Percentiles rank a stretch among this genome's conserved stretches.
Conservation (phyloP, 2,797 vertebrate genomes). For the Cynopterus sphinx region DNA sequence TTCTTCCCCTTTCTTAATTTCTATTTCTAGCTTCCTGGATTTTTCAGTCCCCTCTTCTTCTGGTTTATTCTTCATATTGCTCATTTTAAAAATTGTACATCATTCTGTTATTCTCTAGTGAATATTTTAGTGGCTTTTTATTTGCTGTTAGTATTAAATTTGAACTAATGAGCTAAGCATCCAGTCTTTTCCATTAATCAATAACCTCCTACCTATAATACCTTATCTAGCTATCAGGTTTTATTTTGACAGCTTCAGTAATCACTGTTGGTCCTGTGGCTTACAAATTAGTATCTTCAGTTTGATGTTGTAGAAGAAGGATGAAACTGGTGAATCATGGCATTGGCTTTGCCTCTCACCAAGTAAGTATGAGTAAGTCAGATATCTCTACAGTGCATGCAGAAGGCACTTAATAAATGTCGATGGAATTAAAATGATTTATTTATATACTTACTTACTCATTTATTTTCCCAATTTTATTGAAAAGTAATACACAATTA, state of each 20-base stretch:
- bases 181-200: neutral
- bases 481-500: too few relatives aligned
- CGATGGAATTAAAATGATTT: neutral
- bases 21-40: neutral
- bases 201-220: neutral
- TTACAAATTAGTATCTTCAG: neutral
- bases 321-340: neutral
- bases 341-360: neutral
- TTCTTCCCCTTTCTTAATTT: neutral
- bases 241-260: neutral
- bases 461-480: too few relatives aligned
- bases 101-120: neutral
- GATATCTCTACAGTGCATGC: neutral
- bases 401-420: neutral
- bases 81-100: neutral
- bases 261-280: neutral
- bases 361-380: neutral
- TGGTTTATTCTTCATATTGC: neutral
- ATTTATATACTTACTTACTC: too few relatives aligned
- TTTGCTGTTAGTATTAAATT: constrained; percentile 3
- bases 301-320: neutral
- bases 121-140: neutral
- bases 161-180: neutral
- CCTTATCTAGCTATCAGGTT: neutral
- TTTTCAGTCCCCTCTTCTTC: neutral